phyloP scores from a whole-genome alignment of 2,888 invertebrate genomes.

The Brachylomia viminalis region DNA sequence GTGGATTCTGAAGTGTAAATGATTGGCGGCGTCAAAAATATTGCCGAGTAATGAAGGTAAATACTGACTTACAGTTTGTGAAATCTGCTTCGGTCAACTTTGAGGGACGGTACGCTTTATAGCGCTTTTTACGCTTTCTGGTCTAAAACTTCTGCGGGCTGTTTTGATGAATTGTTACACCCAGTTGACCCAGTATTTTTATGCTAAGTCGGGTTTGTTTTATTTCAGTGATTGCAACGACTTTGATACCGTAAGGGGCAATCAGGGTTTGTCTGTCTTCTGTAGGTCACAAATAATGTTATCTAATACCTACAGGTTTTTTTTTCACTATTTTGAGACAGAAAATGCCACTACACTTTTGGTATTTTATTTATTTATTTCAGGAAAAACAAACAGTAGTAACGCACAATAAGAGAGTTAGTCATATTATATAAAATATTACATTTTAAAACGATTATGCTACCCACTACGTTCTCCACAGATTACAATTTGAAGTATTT shows the following conservation, averaged over 20 bases:
- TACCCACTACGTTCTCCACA: too few relatives aligned
- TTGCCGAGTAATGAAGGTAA: conserved; percentile 64
- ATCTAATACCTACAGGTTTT: not conserved
- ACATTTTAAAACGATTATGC: too few relatives aligned
- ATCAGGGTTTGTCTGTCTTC: not conserved
- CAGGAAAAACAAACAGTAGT: too few relatives aligned
- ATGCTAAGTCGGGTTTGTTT: not conserved
- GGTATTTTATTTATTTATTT: too few relatives aligned
- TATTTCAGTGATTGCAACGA: conserved; percentile 2
- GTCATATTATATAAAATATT: too few relatives aligned
- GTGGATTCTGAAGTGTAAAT: conserved; percentile 69
- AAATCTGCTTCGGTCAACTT: conserved; percentile 60
- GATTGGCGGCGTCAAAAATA: conserved; percentile 60
- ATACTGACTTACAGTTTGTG: conserved; percentile 57
- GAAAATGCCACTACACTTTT: not conserved
- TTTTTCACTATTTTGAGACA: not conserved
- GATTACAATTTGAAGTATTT: too few relatives aligned
- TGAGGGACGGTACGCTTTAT: conserved; percentile 39
- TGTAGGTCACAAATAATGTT: not conserved
- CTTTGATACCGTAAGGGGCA: not conserved
- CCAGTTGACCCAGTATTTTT: not conserved
- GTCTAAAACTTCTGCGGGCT: conserved; percentile 14
- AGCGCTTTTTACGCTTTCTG: conserved; percentile 46
- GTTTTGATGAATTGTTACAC: conserved; percentile 25
- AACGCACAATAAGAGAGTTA: too few relatives aligned